These are phyloP conservation scores for Hozukius guyotensis DNA, from an alignment of 2,797 vertebrate genomes.

Conservation along the genomic window DNA sequence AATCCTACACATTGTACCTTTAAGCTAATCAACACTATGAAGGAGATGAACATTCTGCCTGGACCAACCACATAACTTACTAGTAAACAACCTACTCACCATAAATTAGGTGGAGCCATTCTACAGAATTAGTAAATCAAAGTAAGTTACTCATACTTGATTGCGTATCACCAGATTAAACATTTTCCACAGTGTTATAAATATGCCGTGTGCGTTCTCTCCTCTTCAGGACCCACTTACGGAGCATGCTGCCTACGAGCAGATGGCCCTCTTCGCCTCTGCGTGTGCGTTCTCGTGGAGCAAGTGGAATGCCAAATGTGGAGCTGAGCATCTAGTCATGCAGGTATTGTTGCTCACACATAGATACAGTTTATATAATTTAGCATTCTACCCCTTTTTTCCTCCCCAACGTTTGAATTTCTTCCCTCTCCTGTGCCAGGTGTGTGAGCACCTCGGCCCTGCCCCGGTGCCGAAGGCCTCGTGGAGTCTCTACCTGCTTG, in stretches of 20 bases:
- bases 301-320: slow-evolving; percentile 89
- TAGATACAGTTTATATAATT: neutral
- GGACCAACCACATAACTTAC: neutral
- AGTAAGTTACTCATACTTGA: neutral
- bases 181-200: neutral
- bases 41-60: neutral
- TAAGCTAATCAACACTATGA: neutral
- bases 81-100: neutral
- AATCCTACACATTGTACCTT: neutral
- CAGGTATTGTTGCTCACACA: slow-evolving; percentile 77
- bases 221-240: slow-evolving; percentile 76
- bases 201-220: neutral
- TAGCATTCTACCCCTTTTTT: neutral
- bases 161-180: neutral
- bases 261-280: slow-evolving; percentile 89
- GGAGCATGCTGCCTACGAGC: slow-evolving; percentile 86
- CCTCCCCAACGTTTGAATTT: neutral
- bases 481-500: slow-evolving; percentile 88
- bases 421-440: slow-evolving; percentile 70
- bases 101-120: neutral
- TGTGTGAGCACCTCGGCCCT: slow-evolving; percentile 76
- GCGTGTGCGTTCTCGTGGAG: slow-evolving; percentile 90
- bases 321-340: slow-evolving; percentile 82
- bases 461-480: slow-evolving; percentile 16
- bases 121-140: neutral